phyloP scores from a whole-genome alignment of 1,140 invertebrate genomes.

The Drosophila malerkotliana region DNA sequence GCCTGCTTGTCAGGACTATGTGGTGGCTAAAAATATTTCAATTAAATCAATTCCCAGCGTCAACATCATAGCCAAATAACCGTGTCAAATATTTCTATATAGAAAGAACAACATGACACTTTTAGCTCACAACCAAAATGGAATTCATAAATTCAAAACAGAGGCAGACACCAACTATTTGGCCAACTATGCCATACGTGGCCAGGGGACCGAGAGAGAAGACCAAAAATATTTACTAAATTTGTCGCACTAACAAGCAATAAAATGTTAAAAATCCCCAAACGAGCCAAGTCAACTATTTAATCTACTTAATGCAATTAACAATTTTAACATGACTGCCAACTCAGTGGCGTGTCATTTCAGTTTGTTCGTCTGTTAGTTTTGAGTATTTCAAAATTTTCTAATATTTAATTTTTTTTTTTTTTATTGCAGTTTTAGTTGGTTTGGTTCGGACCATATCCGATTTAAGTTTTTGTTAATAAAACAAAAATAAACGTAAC shows the following conservation, averaged over 20 bases:
- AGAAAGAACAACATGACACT: constrained; percentile 70
- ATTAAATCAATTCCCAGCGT: constrained; percentile 31
- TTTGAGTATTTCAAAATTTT: constrained; percentile 58
- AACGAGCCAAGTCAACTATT: constrained; percentile 65
- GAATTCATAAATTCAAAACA: constrained; percentile 68
- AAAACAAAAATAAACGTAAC: constrained; percentile 16
- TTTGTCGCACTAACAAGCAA: constrained; percentile 83
- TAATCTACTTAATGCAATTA: constrained; percentile 83
- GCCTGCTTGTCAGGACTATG: no score
- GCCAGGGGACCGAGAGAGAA: constrained; percentile 33
- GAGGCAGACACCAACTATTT: constrained; percentile 28
- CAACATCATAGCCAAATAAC: constrained; percentile 39
- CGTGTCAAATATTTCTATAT: constrained; percentile 80
- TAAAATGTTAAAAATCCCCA: constrained; percentile 82
- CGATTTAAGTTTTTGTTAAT: constrained; percentile 16
- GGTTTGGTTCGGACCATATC: constrained; percentile 45
- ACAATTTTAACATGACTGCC: constrained; percentile 83
- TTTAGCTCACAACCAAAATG: constrained; percentile 59
- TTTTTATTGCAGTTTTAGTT: neutral
- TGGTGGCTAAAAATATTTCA: constrained; percentile 21
- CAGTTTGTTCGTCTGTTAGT: constrained; percentile 31
- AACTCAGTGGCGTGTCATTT: constrained; percentile 62
- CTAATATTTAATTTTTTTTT: constrained; percentile 17
- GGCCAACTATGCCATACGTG: constrained; percentile 51
- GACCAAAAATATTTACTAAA: constrained; percentile 78